phyloP scores from a whole-genome alignment of 2,113 vertebrate genomes.

The Phyllostomus hastatus region DNA sequence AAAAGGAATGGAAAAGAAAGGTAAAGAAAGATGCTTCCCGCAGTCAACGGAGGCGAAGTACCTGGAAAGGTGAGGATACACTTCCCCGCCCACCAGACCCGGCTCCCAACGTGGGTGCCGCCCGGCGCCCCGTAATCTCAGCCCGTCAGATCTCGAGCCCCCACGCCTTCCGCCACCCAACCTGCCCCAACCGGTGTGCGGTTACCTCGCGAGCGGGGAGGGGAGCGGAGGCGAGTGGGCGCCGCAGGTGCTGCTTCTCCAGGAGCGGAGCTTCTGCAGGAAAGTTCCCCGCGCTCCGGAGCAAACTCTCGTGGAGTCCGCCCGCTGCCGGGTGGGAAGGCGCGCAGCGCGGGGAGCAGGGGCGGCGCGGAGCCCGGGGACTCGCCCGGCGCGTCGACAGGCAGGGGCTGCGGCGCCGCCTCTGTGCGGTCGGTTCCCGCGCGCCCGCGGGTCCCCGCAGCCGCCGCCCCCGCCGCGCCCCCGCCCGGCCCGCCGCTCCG shows the following conservation, averaged over 20 bases:
- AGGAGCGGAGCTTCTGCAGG: background rate
- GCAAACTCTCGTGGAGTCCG: slow-evolving; percentile 18
- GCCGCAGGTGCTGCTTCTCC: background rate
- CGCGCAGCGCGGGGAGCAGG: background rate
- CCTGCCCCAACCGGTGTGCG: background rate
- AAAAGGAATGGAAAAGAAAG: background rate
- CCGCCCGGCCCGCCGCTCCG: slow-evolving; percentile 42
- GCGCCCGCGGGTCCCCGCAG: background rate
- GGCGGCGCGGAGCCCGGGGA: background rate
- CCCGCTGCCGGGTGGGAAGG: background rate
- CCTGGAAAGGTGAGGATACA: slow-evolving; percentile 8
- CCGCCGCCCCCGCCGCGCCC: background rate
- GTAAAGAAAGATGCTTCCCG: background rate
- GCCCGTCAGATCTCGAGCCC: too few relatives aligned
- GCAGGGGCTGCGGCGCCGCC: background rate
- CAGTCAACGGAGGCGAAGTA: background rate
- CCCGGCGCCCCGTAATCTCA: background rate
- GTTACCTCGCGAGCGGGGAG: background rate
- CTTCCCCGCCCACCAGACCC: background rate
- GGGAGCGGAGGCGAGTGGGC: background rate
- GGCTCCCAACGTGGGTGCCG: background rate
- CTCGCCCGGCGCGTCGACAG: background rate
- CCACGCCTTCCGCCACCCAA: background rate
- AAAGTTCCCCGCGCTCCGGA: slow-evolving; percentile 53
- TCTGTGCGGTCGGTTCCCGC: background rate